These are phyloP conservation scores for Eidolon helvum DNA, from an alignment of 2,113 vertebrate genomes.

Conservation along the genomic window DNA sequence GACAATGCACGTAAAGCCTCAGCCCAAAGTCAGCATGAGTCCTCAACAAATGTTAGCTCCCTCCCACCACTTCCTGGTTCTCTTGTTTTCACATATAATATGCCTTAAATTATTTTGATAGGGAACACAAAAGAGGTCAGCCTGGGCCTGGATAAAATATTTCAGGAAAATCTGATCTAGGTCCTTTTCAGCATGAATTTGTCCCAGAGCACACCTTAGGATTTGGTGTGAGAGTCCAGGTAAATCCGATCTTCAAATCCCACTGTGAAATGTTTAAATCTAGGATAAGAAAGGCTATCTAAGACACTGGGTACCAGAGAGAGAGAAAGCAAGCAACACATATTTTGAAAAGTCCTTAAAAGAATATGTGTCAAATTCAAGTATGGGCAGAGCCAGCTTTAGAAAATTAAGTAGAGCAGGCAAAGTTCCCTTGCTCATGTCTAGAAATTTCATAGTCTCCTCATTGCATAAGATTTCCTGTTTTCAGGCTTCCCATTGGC, in stretches of 20 bases:
- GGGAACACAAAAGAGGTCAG: neutral
- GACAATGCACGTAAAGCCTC: neutral
- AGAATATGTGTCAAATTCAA: neutral
- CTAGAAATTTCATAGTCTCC: neutral
- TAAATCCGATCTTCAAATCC: neutral
- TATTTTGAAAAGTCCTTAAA: neutral
- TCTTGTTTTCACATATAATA: neutral
- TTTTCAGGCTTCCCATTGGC: neutral
- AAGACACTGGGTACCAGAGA: neutral
- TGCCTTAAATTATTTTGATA: neutral
- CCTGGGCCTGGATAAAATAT: neutral
- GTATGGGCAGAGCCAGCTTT: neutral
- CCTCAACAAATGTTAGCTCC: neutral
- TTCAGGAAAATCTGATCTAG: neutral
- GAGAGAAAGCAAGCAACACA: neutral
- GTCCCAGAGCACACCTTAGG: neutral
- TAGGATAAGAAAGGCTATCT: neutral
- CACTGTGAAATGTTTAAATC: neutral
- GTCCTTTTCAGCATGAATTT: neutral
- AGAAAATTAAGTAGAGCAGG: neutral
- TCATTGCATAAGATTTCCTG: slow-evolving; percentile 8
- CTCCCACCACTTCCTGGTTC: neutral
- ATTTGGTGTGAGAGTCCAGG: neutral
- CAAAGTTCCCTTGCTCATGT: neutral
- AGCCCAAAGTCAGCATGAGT: neutral